Evolutionary conservation across 2,888 invertebrate genomes (phyloP), one percentile per base, ranked within the genome.

Genomic region (Torymus auratus): DNA sequence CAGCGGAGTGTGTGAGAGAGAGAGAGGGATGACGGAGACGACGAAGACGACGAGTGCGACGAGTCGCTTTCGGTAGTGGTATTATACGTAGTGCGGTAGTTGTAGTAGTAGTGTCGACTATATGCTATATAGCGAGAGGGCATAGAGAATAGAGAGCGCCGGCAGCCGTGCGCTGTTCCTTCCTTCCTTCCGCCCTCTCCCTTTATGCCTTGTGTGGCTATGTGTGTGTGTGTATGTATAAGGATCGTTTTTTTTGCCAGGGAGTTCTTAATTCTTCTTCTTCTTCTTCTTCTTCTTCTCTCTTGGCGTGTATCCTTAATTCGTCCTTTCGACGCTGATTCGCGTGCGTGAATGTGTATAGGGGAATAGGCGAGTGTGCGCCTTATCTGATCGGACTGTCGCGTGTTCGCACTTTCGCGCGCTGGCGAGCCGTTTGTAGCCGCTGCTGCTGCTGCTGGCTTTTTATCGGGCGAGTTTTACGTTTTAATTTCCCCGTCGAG

Each of bases 331-430:
- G 58, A 15, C 28, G 28, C 28, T 28, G n/a, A 13, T 3, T 12
- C 58, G n/a, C 23, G 28, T n/a, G 23, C 53, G 67, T n/a, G 23
- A 15, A 13, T 2, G 50, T 50, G 70, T 65, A 64, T 65, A 56
- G 64, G 58, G 20, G 67, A 50, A 72, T 41, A 50, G 58, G 23
- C 55, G 60, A 52, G 68, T 52, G 52, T 15, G 20, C n/a, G 71
- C 23, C 78, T 82, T 82, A 82, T 82, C 81, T 82, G 78, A 82
- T 82, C 78, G 75, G 75, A n/a, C 75, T 82, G 81, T 78, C 75
- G 78, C 78, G 75, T 78, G 81, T 82, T 82, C 81, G 71, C 81
- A 82, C 81, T 78, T 78, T 78, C 69, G 70, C 78, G 28, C 60
- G 73, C 41, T 56, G 69, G 28, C 28, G 28, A 28, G 28, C 28